Evolutionary conservation across 2,888 invertebrate species (phyloP), one percentile per base, ranked within the genome.

Genomic region (Odontocerum albicorne): DNA sequence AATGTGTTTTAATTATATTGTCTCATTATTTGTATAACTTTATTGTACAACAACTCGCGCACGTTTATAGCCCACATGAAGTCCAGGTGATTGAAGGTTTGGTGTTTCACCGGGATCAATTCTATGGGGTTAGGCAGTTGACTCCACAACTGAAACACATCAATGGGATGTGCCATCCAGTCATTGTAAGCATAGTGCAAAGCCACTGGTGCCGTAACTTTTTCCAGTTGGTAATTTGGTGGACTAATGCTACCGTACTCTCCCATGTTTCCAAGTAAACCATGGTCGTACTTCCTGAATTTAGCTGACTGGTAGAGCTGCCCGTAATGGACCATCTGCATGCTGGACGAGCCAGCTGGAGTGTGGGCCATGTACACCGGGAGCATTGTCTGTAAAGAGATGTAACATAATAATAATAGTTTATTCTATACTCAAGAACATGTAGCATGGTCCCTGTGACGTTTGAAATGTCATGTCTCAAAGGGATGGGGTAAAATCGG

Each of bases 61-160:
- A 80, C 82, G 59, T 81, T 77, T 6, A 69, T 70, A 0, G 83
- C 86, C 74, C 82, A 87, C 36, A 85, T 64, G 60, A 82, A 87
- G 64, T 88, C 88, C 62, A 86, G 68, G 65, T 88, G 87, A 64
- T 81, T 83, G 60, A 83, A 87, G 36, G 72, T 67, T 17, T 70
- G 66, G 58, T 77, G 68, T 0, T 75, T 68, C 2, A 86, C 72
- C 42, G 74, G 67, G 65, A 78, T 73, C 49, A 70, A 72, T 0
- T 72, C 73, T 1, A 73, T 65, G 0, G 80, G 71, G 61, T 82
- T 82, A 0, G 77, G 75, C n/a, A 87, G 65, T 42, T 72, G 64
- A 0, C 63, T 64, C 31, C 71, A 68, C 53, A 79, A 61, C 44
- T 68, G 71, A 3, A 73, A 62, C 0, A 85, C 81, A 61, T 86